These are phyloP conservation scores for Passer domesticus DNA, from an alignment of 2,113 vertebrate genomes.

Conservation along the genomic window DNA sequence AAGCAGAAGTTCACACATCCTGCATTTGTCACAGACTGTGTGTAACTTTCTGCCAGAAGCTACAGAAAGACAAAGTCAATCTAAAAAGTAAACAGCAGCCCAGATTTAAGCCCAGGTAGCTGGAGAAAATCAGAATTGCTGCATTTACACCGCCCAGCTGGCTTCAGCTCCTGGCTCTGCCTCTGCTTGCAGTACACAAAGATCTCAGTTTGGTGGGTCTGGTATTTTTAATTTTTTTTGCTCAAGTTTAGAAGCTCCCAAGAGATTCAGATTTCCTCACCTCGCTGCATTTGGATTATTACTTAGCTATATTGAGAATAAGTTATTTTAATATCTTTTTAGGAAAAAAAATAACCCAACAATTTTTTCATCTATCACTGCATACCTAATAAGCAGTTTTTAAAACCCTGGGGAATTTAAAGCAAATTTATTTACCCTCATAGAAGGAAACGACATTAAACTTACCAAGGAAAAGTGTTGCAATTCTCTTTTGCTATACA, in stretches of 20 bases:
- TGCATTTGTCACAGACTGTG: background rate
- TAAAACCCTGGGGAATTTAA: constrained; percentile 8
- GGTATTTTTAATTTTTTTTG: background rate
- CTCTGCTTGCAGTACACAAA: background rate
- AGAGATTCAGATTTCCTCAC: constrained; percentile 19
- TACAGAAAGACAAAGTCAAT: background rate
- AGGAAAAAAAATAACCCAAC: background rate
- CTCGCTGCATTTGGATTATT: constrained; percentile 27
- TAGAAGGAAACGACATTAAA: constrained; percentile 13
- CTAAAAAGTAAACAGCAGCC: background rate
- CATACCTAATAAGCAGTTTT: constrained; percentile 1
- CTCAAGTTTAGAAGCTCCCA: constrained; percentile 33
- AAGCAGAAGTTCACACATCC: background rate
- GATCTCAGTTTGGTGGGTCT: background rate
- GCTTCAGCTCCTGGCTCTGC: background rate
- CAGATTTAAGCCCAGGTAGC: background rate
- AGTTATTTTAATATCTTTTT: constrained; percentile 33
- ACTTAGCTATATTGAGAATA: constrained; percentile 21
- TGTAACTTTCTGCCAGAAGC: background rate
- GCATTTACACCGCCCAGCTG: background rate
- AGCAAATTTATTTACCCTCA: constrained; percentile 59
- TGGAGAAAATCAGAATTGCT: background rate
- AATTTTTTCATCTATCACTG: background rate
- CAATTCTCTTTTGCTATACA: background rate
- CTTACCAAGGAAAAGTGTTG: background rate